Evolutionary conservation across 2,797 vertebrate species (phyloP).

Genomic region (Liparis tanakae): DNA sequence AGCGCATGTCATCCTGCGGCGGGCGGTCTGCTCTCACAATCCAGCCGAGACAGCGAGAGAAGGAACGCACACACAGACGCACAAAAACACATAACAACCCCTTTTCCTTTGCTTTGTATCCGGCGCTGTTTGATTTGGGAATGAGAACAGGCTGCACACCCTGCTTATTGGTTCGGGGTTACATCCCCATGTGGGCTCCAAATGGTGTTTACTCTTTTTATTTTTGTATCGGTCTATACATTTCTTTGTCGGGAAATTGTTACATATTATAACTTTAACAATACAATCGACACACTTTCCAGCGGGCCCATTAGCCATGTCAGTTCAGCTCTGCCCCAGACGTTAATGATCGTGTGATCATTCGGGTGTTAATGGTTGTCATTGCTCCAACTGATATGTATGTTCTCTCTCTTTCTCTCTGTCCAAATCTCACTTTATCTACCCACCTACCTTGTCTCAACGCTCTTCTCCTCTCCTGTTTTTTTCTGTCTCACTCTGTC

Average conservation of each 20-base stretch:
- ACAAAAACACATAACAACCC: too few relatives aligned
- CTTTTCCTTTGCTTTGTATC: too few relatives aligned
- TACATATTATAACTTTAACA: constrained; percentile 3
- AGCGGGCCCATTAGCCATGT: constrained; percentile 64
- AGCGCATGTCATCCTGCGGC: background rate
- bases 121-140: background rate
- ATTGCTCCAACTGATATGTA: constrained; percentile 90
- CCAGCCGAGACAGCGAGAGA: too few relatives aligned
- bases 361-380: constrained; percentile 88
- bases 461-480: constrained; percentile 10
- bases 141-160: background rate
- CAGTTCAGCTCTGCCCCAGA: constrained; percentile 60
- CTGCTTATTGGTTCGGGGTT: background rate
- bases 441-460: constrained; percentile 51
- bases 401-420: constrained; percentile 68
- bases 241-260: background rate
- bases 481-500: constrained; percentile 59
- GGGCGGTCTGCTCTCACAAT: too few relatives aligned
- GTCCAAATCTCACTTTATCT: constrained; percentile 60
- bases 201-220: background rate
- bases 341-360: constrained; percentile 77
- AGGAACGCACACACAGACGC: too few relatives aligned
- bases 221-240: too few relatives aligned
- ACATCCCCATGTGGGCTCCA: background rate
- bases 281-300: constrained; percentile 57